These are phyloP conservation scores for Hippocampus zosterae DNA, from an alignment of 2,113 vertebrate species.

Conservation along the genomic window DNA sequence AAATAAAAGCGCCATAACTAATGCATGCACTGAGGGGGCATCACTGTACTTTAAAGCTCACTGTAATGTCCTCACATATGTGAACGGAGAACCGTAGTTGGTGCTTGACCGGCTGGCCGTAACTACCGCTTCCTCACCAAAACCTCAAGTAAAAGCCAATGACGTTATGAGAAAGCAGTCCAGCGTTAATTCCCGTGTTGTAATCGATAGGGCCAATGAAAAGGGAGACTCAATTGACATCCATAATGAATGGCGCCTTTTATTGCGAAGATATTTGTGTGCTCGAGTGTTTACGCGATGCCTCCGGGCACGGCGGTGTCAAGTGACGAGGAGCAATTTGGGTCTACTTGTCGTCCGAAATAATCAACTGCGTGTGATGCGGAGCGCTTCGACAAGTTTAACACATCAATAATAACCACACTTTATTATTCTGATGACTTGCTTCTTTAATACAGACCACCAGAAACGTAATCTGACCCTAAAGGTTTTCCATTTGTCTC, in stretches of 20 bases:
- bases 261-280: conserved; percentile 2
- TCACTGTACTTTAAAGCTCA: too few relatives aligned
- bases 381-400: conserved; percentile 6
- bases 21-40: too few relatives aligned
- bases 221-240: conserved; percentile 37
- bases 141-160: neutral
- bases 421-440: neutral
- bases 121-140: too few relatives aligned
- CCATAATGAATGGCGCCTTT: conserved; percentile 47
- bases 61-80: too few relatives aligned
- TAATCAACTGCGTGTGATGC: neutral
- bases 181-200: conserved; percentile 20
- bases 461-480: too few relatives aligned
- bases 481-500: too few relatives aligned
- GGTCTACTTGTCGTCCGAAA: neutral
- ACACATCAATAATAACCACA: neutral
- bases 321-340: conserved; percentile 38
- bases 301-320: conserved; percentile 47
- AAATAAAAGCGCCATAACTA: too few relatives aligned
- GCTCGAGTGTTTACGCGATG: conserved; percentile 1
- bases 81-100: too few relatives aligned
- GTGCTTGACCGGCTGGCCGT: too few relatives aligned
- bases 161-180: conserved; percentile 11
- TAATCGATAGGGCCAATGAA: conserved; percentile 33
- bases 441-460: too few relatives aligned